These are phyloP conservation scores for Ctenodactylus gundi DNA, from an alignment of 2,113 vertebrate species.

Conservation along the genomic window DNA sequence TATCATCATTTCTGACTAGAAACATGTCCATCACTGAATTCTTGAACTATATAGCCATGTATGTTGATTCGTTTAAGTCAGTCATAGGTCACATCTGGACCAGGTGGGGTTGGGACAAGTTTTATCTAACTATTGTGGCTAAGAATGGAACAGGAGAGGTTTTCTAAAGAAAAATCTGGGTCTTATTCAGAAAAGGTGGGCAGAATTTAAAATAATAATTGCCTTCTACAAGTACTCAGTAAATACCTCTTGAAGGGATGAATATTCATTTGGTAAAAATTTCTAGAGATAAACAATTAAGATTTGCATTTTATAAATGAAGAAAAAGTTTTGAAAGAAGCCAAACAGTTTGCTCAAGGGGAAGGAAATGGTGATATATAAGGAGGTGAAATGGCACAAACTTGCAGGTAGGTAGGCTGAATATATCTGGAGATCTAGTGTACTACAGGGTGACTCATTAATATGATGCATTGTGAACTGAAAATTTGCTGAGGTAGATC, in stretches of 20 bases:
- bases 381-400: background rate
- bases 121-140: background rate
- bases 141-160: background rate
- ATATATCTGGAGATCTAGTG: background rate
- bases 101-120: background rate
- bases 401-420: background rate
- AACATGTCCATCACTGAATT: background rate
- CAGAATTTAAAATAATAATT: constrained; percentile 38
- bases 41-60: background rate
- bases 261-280: constrained; percentile 35
- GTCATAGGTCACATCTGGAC: background rate
- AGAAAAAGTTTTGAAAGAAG: constrained; percentile 31
- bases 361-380: background rate
- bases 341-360: background rate
- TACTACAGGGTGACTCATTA: background rate
- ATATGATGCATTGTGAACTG: background rate
- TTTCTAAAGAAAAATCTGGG: background rate
- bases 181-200: background rate
- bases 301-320: constrained; percentile 24
- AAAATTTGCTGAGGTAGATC: background rate
- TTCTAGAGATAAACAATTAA: constrained; percentile 38
- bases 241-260: background rate
- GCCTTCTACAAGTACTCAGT: background rate
- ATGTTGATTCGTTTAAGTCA: background rate
- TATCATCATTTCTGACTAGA: background rate